phyloP scores from a whole-genome alignment of 1,140 invertebrate genomes.

The Tetramorium simillimum region DNA sequence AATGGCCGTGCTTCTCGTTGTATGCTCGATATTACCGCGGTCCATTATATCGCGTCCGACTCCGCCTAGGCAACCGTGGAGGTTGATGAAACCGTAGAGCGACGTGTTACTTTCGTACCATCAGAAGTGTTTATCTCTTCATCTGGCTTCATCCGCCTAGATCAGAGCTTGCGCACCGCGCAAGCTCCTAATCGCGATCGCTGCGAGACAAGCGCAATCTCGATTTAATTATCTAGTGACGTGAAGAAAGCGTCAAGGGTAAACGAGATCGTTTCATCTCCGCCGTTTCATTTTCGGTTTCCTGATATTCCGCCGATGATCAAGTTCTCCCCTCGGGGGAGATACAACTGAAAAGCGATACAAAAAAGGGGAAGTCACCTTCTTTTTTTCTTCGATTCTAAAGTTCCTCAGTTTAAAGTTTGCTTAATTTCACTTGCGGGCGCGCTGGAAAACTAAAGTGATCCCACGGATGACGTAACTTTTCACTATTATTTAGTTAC shows the following conservation, averaged over 20 bases:
- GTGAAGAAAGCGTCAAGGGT: slow-evolving; percentile 10
- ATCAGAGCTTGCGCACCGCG: slow-evolving; percentile 1
- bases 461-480: background rate
- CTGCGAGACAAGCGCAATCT: slow-evolving; percentile 47
- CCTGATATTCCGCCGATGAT: background rate
- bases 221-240: slow-evolving; percentile 52
- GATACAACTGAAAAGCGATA: background rate
- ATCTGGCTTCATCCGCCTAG: slow-evolving; percentile 17
- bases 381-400: background rate
- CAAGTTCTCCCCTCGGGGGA: background rate
- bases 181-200: slow-evolving; percentile 1
- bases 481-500: background rate
- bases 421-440: background rate
- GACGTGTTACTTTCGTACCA: slow-evolving; percentile 67
- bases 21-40: slow-evolving; percentile 48
- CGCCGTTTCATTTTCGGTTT: background rate
- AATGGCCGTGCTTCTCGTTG: slow-evolving; percentile 47
- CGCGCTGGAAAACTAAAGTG: background rate
- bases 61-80: slow-evolving; percentile 15
- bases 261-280: slow-evolving; percentile 21
- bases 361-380: background rate
- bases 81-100: slow-evolving; percentile 63
- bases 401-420: background rate
- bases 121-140: slow-evolving; percentile 66
- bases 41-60: slow-evolving; percentile 40